Conservation (phyloP, 2,888 invertebrate species). For the Cyaniris semiargus region DNA sequence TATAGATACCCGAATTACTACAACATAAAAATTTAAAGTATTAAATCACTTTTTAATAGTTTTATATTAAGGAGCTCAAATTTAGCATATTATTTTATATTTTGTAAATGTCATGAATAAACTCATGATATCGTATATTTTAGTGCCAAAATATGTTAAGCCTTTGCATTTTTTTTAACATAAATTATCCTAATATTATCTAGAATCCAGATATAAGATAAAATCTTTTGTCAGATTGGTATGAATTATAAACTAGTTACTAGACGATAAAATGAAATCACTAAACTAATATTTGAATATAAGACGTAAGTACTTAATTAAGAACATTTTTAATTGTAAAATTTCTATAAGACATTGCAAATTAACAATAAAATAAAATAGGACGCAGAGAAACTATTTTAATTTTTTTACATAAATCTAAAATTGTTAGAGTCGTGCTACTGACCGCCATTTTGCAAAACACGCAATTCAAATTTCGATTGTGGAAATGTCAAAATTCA, state of each 20-base stretch:
- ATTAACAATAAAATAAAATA: too few species aligned
- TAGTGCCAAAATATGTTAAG: background rate
- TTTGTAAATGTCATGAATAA: conserved; percentile 12
- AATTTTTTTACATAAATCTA: background rate
- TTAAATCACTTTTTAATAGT: conserved; percentile 21
- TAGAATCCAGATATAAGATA: background rate
- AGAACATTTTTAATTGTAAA: too few species aligned
- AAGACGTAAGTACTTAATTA: too few species aligned
- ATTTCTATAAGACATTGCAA: too few species aligned
- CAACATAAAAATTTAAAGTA: background rate
- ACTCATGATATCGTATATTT: conserved; percentile 13
- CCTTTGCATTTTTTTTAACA: background rate
- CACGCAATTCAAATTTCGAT: background rate
- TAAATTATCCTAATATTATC: background rate
- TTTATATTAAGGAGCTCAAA: background rate
- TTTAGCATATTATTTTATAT: conserved; percentile 4
- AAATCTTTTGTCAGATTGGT: background rate
- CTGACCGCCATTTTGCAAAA: background rate
- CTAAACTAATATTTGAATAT: too few species aligned
- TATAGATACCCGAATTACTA: background rate
- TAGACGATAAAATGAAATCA: too few species aligned
- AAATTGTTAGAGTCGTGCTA: background rate
- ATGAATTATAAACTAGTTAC: too few species aligned
- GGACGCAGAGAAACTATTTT: too few species aligned
- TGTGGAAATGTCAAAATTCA: background rate